Evolutionary conservation across 1,140 invertebrate species (phyloP).

Genomic region (Bombus sibiricus): DNA sequence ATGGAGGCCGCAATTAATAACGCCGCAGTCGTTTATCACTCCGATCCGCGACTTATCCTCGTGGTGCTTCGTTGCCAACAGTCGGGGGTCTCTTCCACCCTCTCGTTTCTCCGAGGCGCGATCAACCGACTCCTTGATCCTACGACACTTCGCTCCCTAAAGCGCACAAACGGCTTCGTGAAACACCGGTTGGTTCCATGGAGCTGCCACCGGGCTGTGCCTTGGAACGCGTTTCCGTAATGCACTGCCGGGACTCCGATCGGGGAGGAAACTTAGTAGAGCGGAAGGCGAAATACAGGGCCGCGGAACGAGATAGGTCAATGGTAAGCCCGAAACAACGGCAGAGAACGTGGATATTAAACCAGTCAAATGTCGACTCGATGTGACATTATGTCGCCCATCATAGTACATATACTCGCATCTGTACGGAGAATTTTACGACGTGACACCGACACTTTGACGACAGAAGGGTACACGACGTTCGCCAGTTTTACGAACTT

Average conservation of each 20-base stretch:
- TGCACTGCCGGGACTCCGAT: constrained; percentile 35
- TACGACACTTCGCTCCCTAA: constrained; percentile 42
- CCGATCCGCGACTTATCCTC: constrained; percentile 73
- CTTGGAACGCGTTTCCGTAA: constrained; percentile 50
- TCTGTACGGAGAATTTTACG: not conserved
- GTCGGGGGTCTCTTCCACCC: constrained; percentile 56
- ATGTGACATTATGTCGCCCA: not conserved
- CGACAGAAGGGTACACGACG: no score
- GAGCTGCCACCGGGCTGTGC: not conserved
- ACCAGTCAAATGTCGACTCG: constrained; percentile 15
- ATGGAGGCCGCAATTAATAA: constrained; percentile 78
- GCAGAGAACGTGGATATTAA: not conserved
- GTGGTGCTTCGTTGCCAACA: constrained; percentile 55
- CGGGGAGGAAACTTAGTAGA: constrained; percentile 37
- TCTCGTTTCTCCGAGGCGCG: constrained; percentile 39
- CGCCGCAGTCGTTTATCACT: constrained; percentile 75
- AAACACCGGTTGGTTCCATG: constrained; percentile 6
- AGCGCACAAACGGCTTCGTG: constrained; percentile 14
- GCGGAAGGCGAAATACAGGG: constrained; percentile 39
- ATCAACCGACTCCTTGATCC: constrained; percentile 55
- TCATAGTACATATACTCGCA: not conserved
- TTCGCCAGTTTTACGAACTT: constrained; percentile 1
- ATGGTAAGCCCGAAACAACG: not conserved
- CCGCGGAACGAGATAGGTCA: constrained; percentile 16
- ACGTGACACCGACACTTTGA: not conserved